Evolutionary conservation across 2,888 invertebrate species (phyloP), one percentile per base, ranked within the genome.

Genomic region (Morinoia aosen): DNA sequence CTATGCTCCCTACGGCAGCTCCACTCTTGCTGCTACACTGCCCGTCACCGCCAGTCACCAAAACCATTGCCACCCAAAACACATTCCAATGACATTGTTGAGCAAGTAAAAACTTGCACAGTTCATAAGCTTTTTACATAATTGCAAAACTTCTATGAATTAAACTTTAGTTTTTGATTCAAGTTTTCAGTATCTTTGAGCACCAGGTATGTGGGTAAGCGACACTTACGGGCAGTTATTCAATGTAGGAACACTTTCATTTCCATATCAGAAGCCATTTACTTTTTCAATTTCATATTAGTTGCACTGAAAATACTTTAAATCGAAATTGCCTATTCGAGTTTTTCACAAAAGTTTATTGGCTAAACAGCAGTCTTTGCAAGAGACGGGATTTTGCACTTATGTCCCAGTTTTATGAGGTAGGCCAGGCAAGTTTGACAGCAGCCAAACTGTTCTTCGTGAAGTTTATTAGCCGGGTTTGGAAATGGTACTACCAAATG

Each of bases 21-120:
- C 95, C 95, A 61, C 95, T 93, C 39, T 93, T 93, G 93, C 93
- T 25, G 57, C 57, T 93, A 58, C 57, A 48, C 57, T 93, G 95
- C 64, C 56, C 95, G 64, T 64, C 64, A 64, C 95, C 95, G 61
- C 48, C 95, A 58, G 95, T 95, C 95, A 95, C 95, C 40, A 95
- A 61, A 61, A 95, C 95, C 95, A 95, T 95, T 57, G 93, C 93
- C 56, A 25, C 56, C 57, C 57, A 93, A 93, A 93, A 57, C 33
- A 33, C 93, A 93, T 56, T 93, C 93, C 57, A 93, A 57, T 57
- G 40, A 93, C 93, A 93, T 93, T 93, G 56, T 57, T 93, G 93
- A n/a, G 93, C 93, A 93, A 93, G 93, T 57, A 33, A 56, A n/a
- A 57, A 93, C 93, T 93, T 93, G 93, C 93, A 90, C 90, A 93